Base-by-base conservation (phyloP, 2,797 vertebrate genomes). In the Agapornis canus region DNA sequence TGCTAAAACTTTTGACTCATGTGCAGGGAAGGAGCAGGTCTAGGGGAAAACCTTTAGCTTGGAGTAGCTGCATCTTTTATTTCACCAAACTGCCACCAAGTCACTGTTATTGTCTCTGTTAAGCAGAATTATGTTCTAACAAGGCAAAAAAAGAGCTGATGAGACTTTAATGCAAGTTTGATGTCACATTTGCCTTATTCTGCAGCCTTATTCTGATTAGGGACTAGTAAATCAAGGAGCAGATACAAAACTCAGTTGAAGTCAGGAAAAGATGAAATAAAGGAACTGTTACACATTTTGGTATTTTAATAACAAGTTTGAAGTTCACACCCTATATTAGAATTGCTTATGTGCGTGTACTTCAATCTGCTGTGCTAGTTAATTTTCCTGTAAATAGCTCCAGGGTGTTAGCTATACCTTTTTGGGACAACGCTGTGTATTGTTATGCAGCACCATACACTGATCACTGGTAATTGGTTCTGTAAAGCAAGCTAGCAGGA, bases 401-500 rank as follows among this genome's bases (percentile, higher is more conserved):
- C 0, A 0, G 79, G 87, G 69, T 7, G 25, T 78, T 83, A 92
- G 94, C 72, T 88, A 51, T 0, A 32, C 54, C 49, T 95, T 96
- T 96, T 69, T 66, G 86, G 92, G 94, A 80, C 94, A 96, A 54
- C 1, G 37, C 89, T 63, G 45, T 13, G 65, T 94, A 82, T 96
- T 96, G 95, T 95, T 76, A 91, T 94, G 94, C 92, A 92, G 92
- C 79, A 87, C 76, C 87, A 82, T 39, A 27, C 92, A 59, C 79
- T 93, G 95, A 93, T 96, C 94, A n/a, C 91, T 91, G 80, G 91
- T 96, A 95, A 96, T 95, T 93, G 94, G 86, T 95, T 96, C 94
- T 96, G 95, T 96, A 95, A 94, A 95, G 94, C 94, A 88, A 93
- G 89, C 72, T 5, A 93, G 91, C 79, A 76, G 82, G 79, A 96